Conservation (phyloP, 1,140 invertebrate genomes). For the Andrena cerasifolii region DNA sequence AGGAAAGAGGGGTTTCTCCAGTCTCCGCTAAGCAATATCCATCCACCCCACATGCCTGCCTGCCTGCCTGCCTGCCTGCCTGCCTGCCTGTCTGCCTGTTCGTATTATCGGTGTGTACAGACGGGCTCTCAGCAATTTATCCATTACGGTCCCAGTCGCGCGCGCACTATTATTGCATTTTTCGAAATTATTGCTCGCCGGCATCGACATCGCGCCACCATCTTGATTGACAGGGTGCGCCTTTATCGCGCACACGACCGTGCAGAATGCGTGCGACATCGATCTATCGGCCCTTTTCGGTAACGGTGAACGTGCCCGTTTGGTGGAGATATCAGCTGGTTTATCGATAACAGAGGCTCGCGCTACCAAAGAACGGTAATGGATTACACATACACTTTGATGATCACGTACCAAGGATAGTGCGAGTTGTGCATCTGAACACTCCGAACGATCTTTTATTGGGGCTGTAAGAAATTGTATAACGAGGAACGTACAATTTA, state of each 20-base stretch:
- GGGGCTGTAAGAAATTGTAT: no score
- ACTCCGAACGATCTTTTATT: no score
- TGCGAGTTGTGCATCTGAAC: no score
- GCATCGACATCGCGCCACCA: slow-evolving; percentile 37
- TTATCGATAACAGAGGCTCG: slow-evolving; percentile 14
- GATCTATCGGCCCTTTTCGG: slow-evolving; percentile 26
- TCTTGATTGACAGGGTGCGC: slow-evolving; percentile 45
- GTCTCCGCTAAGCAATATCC: slow-evolving; percentile 81
- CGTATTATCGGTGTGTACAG: slow-evolving; percentile 79
- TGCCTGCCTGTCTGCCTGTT: slow-evolving; percentile 75
- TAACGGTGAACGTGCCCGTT: neutral
- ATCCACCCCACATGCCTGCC: slow-evolving; percentile 79
- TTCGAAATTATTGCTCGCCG: slow-evolving; percentile 73
- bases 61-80: no score
- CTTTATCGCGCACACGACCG: slow-evolving; percentile 19
- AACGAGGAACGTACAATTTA: no score
- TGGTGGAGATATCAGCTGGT: neutral
- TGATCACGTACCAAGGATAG: no score
- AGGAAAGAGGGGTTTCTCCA: slow-evolving; percentile 74
- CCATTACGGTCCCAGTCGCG: slow-evolving; percentile 79
- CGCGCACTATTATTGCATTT: slow-evolving; percentile 81
- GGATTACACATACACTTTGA: no score
- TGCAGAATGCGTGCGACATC: neutral
- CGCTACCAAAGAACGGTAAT: no score
- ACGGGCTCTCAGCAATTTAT: slow-evolving; percentile 81